These are phyloP conservation scores for Drosophila lacertosa DNA, from an alignment of 1,140 invertebrate genomes.

Conservation along the genomic window DNA sequence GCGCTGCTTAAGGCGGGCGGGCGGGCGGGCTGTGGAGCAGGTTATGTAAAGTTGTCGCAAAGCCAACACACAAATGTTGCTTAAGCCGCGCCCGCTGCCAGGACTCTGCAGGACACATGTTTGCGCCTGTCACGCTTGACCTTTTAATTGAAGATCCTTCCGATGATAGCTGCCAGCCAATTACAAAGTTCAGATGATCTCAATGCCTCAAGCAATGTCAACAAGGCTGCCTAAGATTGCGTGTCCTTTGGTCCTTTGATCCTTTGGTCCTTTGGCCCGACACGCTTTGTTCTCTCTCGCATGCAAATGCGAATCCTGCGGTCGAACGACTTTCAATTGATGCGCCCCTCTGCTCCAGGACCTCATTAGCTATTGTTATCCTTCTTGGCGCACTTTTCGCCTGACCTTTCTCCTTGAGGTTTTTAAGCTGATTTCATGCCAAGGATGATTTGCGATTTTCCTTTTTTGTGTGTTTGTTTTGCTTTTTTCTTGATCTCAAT, in stretches of 20 bases:
- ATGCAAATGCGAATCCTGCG: slow-evolving; percentile 72
- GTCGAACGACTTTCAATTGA: slow-evolving; percentile 53
- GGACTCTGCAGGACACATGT: slow-evolving; percentile 18
- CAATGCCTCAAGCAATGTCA: slow-evolving; percentile 42
- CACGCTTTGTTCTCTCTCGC: slow-evolving; percentile 26
- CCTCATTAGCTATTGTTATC: slow-evolving; percentile 73
- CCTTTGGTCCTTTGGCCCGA: slow-evolving; percentile 4
- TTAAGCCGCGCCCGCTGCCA: slow-evolving; percentile 20
- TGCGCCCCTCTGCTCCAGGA: slow-evolving; percentile 5
- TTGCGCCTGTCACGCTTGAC: slow-evolving; percentile 59
- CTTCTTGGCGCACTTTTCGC: slow-evolving; percentile 65
- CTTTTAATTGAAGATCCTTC: slow-evolving; percentile 65
- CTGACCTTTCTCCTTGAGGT: slow-evolving; percentile 62
- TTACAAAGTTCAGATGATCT: slow-evolving; percentile 33
- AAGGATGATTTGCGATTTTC: slow-evolving; percentile 68
- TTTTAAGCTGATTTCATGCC: slow-evolving; percentile 76
- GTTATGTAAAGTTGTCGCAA: slow-evolving; percentile 75
- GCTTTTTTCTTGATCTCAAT: slow-evolving; percentile 58
- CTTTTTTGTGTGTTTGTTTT: slow-evolving; percentile 34
- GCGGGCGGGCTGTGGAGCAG: slow-evolving; percentile 51
- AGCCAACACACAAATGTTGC: slow-evolving; percentile 59
- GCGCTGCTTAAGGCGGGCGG: slow-evolving; percentile 48
- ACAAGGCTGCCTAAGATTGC: slow-evolving; percentile 34
- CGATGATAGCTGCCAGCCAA: slow-evolving; percentile 52
- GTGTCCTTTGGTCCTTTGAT: slow-evolving; percentile 2